These are phyloP conservation scores for Melieria omissa DNA, from an alignment of 2,888 invertebrate species.

Conservation along the genomic window DNA sequence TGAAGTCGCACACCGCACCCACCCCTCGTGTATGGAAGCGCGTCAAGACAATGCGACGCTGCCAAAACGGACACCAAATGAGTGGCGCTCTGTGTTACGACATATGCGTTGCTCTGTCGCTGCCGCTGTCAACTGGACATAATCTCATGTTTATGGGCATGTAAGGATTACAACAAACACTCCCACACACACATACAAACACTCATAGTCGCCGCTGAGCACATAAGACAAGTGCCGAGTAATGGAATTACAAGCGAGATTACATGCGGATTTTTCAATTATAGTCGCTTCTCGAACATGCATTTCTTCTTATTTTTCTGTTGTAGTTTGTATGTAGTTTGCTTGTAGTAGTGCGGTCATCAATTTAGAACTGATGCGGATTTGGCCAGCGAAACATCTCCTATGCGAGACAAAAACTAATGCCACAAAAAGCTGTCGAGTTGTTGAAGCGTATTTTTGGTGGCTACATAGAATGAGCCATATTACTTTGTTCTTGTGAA, in stretches of 20 bases:
- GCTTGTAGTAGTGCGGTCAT: too few species aligned
- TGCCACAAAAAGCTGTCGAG: too few species aligned
- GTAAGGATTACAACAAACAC: conserved; percentile 24
- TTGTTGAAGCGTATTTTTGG: too few species aligned
- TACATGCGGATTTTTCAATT: conserved; percentile 35
- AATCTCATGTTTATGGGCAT: conserved; percentile 34
- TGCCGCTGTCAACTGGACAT: conserved; percentile 22
- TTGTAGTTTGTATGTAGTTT: too few species aligned
- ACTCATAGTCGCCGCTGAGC: neutral
- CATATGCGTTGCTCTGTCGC: neutral
- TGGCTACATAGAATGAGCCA: neutral
- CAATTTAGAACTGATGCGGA: too few species aligned
- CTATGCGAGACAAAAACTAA: too few species aligned
- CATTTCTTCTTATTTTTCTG: too few species aligned
- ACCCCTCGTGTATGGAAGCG: too few species aligned
- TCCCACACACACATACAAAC: neutral
- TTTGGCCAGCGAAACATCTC: too few species aligned
- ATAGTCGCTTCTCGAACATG: conserved; percentile 8
- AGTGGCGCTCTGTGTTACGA: neutral
- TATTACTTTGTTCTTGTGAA: neutral
- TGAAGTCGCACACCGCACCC: too few species aligned
- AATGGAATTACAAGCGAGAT: conserved; percentile 27
- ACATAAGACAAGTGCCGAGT: conserved; percentile 23
- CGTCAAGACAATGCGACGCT: too few species aligned
- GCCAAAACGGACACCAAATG: too few species aligned